Evolutionary conservation across 2,888 invertebrate species (phyloP), one percentile per base, ranked within the genome.

Genomic region (Nesidiocoris tenuis): DNA sequence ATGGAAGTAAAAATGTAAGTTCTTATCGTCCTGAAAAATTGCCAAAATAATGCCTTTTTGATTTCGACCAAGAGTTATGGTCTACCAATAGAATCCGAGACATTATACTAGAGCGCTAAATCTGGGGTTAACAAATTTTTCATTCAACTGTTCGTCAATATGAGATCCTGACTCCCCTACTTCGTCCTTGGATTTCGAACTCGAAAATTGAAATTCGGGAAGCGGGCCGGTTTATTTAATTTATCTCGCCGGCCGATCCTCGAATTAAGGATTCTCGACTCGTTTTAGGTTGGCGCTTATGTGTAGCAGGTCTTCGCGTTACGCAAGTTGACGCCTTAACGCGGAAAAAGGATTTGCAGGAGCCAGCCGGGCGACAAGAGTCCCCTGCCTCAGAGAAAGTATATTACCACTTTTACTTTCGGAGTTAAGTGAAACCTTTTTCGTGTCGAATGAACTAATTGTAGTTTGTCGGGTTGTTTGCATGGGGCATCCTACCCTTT

Each of bases 391-490:
- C 16, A 25, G 1, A 22, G 67, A 55, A 55, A 54, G 54, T 54
- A 23, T 55, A 19, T 2, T 5, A 22, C 55, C 54, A 56, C 67
- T 67, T 67, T 67, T 67, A 67, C 67, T 67, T 67, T 55, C 67
- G 55, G 67, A 67, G 55, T 67, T 56, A 19, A 56, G 67, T 67
- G 67, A 67, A 67, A 67, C 67, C 55, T 67, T 39, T 39, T 39
- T 39, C 12, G 3, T 67, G 55, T 23, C 55, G 55, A 21, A 56
- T 67, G 55, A 0, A 17, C 56, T 67, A 67, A 67, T 67, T 67
- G 67, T 67, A 18, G 54, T 5, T 55, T 55, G 22, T 39, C 39
- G 12, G 39, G 3, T 39, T 39, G 39, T 39, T 12, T 39, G 39
- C 39, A 39, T 39, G 39, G 12, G 39, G n/a, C n/a, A n/a, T 39